Percentiles rank a stretch among this genome's conserved stretches.
These are phyloP conservation scores for Cynoglossus semilaevis DNA, from an alignment of 2,113 vertebrate species.

Conservation along the genomic window DNA sequence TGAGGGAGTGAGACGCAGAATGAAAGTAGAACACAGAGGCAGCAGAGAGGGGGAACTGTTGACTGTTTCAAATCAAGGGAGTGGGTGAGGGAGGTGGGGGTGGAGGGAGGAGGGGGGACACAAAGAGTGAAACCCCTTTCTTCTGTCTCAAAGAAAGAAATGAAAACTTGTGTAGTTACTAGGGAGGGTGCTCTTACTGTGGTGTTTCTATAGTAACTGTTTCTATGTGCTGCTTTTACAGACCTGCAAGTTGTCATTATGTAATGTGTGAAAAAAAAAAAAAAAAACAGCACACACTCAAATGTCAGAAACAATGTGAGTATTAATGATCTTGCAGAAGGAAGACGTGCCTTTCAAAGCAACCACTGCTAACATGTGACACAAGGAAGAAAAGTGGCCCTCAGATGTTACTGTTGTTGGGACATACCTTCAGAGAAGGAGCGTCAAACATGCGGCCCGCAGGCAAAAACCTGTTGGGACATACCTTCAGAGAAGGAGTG, in stretches of 20 bases:
- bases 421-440: no score
- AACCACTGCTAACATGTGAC: no score
- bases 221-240: slow-evolving; percentile 64
- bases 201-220: slow-evolving; percentile 74
- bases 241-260: slow-evolving; percentile 65
- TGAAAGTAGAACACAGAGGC: slow-evolving; percentile 47
- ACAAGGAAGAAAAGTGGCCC: no score
- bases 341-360: neutral
- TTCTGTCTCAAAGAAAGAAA: slow-evolving; percentile 57
- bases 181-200: slow-evolving; percentile 70
- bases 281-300: neutral
- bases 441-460: no score
- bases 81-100: neutral
- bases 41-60: slow-evolving; percentile 25
- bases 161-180: slow-evolving; percentile 66
- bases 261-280: slow-evolving; percentile 41
- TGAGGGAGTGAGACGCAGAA: slow-evolving; percentile 31
- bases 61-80: slow-evolving; percentile 43
- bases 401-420: no score
- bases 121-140: slow-evolving; percentile 47
- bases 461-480: no score
- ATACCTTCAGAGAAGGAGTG: no score
- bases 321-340: slow-evolving; percentile 39
- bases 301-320: slow-evolving; percentile 49
- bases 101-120: slow-evolving; percentile 14